Evolutionary conservation across 1,140 invertebrate genomes (phyloP).

Genomic region (Bombus soroeensis): DNA sequence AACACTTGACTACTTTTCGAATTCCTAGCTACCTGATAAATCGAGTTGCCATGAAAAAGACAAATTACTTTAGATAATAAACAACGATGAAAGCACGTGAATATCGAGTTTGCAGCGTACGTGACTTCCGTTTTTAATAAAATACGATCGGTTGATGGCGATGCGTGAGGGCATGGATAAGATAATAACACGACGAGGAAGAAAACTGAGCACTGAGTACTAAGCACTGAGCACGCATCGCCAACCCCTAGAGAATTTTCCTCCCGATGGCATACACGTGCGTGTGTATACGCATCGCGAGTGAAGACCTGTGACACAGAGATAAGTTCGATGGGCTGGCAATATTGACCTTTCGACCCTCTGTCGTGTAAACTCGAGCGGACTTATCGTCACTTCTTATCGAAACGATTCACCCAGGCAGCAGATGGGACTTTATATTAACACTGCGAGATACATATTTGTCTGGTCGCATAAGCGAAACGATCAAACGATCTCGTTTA

Average conservation of each 20-base stretch:
- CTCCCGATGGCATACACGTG: conserved; percentile 28
- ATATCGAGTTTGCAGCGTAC: conserved; percentile 15
- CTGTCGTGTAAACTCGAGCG: conserved; percentile 51
- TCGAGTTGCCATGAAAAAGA: too few relatives aligned
- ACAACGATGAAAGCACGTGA: neutral
- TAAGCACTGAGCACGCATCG: conserved; percentile 47
- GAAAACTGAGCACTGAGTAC: neutral
- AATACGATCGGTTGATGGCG: conserved; percentile 39
- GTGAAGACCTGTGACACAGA: conserved; percentile 60
- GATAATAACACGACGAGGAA: conserved; percentile 55
- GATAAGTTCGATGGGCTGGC: conserved; percentile 64
- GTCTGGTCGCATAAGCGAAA: neutral
- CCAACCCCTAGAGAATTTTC: conserved; percentile 54
- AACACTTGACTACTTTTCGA: neutral
- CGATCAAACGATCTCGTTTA: too few relatives aligned
- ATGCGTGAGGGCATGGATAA: conserved; percentile 56
- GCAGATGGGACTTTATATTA: conserved; percentile 54
- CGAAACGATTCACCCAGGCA: conserved; percentile 36
- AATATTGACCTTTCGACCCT: conserved; percentile 68
- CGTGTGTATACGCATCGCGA: conserved; percentile 33
- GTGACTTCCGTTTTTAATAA: conserved; percentile 51
- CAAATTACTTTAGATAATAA: neutral
- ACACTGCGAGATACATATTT: conserved; percentile 31
- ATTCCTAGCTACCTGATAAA: neutral
- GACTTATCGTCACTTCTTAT: conserved; percentile 55